These are phyloP conservation scores for Drosophila merina DNA, from an alignment of 2,888 invertebrate species.

Conservation along the genomic window DNA sequence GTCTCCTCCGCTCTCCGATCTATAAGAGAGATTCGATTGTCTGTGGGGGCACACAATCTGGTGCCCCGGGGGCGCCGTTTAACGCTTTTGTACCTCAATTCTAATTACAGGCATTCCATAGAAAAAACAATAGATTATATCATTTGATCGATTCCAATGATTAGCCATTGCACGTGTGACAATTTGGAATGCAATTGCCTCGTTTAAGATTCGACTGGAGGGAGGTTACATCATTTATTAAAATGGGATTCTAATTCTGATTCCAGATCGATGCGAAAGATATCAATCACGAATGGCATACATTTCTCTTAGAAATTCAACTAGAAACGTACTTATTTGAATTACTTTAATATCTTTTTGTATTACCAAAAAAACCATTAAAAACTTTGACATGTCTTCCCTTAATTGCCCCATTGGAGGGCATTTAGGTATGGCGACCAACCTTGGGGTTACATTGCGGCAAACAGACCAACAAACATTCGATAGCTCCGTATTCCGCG, in stretches of 20 bases:
- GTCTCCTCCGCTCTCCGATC: too few species aligned
- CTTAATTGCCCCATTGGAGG: slow-evolving; percentile 41
- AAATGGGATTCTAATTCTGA: slow-evolving; percentile 17
- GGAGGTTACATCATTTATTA: slow-evolving; percentile 18
- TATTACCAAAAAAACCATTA: slow-evolving; percentile 28
- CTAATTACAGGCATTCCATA: slow-evolving; percentile 5
- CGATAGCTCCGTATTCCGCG: slow-evolving; percentile 25
- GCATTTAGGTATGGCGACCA: slow-evolving; percentile 18
- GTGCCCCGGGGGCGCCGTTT: slow-evolving; percentile 42
- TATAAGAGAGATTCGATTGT: slow-evolving; percentile 20
- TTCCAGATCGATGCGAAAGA: slow-evolving; percentile 22
- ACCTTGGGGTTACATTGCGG: neutral
- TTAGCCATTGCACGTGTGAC: slow-evolving; percentile 48
- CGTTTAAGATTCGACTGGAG: slow-evolving; percentile 11
- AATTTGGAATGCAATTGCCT: slow-evolving; percentile 35
- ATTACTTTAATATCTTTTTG: too few species aligned
- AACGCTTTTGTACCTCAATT: slow-evolving; percentile 24
- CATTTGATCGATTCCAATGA: slow-evolving; percentile 38
- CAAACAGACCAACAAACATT: slow-evolving; percentile 32
- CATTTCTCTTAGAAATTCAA: too few species aligned
- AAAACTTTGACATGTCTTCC: slow-evolving; percentile 27
- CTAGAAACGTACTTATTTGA: too few species aligned
- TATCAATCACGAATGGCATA: slow-evolving; percentile 12
- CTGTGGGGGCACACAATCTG: slow-evolving; percentile 29
- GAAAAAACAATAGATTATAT: slow-evolving; percentile 46